Percentiles rank a stretch among this genome's conserved stretches.
These are phyloP conservation scores for Isoperla grammatica DNA, from an alignment of 2,888 invertebrate species.

Conservation along the genomic window DNA sequence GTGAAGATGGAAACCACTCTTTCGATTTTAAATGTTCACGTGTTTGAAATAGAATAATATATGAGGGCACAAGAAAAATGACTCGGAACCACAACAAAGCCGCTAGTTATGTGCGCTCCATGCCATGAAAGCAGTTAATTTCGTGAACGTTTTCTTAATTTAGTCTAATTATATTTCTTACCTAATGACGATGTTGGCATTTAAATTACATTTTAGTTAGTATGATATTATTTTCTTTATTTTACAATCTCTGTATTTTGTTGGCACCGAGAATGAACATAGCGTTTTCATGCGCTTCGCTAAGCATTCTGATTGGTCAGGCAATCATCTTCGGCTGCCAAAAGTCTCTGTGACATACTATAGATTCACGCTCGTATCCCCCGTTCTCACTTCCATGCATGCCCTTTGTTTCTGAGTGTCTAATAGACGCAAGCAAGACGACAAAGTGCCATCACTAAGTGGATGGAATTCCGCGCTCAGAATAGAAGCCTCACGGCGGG, in stretches of 20 bases:
- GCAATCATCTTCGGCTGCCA: constrained; percentile 16
- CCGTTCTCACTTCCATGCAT: neutral
- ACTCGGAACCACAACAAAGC: too few relatives aligned
- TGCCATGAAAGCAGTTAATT: neutral
- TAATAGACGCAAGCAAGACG: neutral
- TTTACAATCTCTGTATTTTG: constrained; percentile 4
- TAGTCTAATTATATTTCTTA: constrained; percentile 16
- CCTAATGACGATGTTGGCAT: constrained; percentile 16
- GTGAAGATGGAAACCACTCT: too few relatives aligned
- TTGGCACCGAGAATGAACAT: constrained; percentile 4
- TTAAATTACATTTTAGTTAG: constrained; percentile 14
- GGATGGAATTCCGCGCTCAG: constrained; percentile 9
- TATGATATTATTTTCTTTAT: constrained; percentile 1
- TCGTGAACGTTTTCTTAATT: constrained; percentile 7
- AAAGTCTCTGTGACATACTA: neutral
- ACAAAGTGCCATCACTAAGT: constrained; percentile 12
- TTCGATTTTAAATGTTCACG: too few relatives aligned
- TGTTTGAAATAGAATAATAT: too few relatives aligned
- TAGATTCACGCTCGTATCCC: neutral
- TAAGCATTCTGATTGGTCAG: constrained; percentile 12
- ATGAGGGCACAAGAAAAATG: too few relatives aligned
- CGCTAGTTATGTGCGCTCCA: too few relatives aligned
- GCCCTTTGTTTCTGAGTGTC: neutral
- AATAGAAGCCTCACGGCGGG: constrained; percentile 2
- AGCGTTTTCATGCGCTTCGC: constrained; percentile 5